Percentiles rank a stretch among this genome's conserved stretches.
phyloP scores from a whole-genome alignment of 2,888 invertebrate species.

The Lithophane socia region DNA sequence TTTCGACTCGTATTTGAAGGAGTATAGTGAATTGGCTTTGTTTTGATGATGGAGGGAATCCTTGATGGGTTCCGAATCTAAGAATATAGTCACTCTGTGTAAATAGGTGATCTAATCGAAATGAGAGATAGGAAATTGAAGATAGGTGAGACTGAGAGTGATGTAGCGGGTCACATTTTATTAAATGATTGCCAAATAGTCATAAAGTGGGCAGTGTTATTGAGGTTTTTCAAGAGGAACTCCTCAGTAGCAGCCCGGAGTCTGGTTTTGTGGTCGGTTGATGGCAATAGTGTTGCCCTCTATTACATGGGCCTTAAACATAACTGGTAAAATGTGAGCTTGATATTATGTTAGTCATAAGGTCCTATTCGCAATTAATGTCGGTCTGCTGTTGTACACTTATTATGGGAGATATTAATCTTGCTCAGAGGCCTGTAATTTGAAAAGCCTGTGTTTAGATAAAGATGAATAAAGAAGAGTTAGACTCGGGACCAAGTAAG shows the following conservation, averaged over 20 bases:
- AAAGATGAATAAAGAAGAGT: background rate
- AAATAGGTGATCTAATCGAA: background rate
- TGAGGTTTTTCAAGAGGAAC: background rate
- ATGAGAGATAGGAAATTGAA: background rate
- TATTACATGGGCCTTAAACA: background rate
- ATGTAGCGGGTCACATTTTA: too few relatives aligned
- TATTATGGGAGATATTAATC: background rate
- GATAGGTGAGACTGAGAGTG: background rate
- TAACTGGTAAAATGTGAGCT: background rate
- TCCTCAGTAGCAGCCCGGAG: background rate
- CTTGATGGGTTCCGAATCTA: background rate
- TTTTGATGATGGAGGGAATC: constrained; percentile 18
- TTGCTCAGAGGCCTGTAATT: background rate
- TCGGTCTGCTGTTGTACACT: background rate
- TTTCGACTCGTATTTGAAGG: constrained; percentile 67
- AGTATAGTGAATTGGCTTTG: constrained; percentile 29
- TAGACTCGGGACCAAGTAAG: background rate
- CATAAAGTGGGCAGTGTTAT: background rate
- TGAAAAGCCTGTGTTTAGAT: background rate
- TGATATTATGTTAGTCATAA: background rate
- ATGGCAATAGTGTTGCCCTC: background rate
- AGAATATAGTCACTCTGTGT: background rate
- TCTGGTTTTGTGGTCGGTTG: too few relatives aligned
- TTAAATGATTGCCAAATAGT: background rate
- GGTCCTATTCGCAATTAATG: background rate